These are phyloP conservation scores for Cavia aperea DNA, from an alignment of 2,113 vertebrate species.

Conservation along the genomic window DNA sequence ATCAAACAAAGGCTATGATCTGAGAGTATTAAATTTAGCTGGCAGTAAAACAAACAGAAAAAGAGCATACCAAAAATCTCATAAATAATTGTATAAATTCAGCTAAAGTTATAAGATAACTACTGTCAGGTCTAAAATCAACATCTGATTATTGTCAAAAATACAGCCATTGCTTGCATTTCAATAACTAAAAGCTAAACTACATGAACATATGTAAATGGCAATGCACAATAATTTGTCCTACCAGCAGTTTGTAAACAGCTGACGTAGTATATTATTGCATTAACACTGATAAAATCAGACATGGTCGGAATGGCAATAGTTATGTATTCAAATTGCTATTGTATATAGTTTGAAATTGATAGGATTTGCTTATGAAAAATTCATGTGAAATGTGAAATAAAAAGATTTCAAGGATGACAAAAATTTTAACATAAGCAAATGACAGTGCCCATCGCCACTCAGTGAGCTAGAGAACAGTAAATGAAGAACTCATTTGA, in stretches of 20 bases:
- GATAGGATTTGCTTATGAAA: background rate
- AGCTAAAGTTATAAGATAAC: background rate
- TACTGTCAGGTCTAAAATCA: background rate
- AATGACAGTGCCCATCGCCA: background rate
- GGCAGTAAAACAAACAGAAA: background rate
- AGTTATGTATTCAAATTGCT: background rate
- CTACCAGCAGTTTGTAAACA: background rate
- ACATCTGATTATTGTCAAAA: background rate
- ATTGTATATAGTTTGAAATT: background rate
- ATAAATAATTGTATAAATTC: background rate
- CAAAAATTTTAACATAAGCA: background rate
- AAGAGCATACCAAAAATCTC: background rate
- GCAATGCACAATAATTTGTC: background rate
- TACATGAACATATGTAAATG: background rate
- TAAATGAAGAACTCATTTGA: background rate
- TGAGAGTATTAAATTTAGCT: slow-evolving; percentile 19
- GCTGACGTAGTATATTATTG: background rate
- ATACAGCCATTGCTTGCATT: background rate
- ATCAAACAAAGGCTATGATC: background rate
- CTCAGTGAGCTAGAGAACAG: background rate
- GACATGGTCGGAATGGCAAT: background rate
- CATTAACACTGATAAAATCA: background rate
- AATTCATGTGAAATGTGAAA: background rate
- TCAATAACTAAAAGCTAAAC: background rate
- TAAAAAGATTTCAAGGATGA: background rate